These are phyloP conservation scores for Yoshiicerus persimilis DNA, from an alignment of 1,140 invertebrate species.

Conservation along the genomic window DNA sequence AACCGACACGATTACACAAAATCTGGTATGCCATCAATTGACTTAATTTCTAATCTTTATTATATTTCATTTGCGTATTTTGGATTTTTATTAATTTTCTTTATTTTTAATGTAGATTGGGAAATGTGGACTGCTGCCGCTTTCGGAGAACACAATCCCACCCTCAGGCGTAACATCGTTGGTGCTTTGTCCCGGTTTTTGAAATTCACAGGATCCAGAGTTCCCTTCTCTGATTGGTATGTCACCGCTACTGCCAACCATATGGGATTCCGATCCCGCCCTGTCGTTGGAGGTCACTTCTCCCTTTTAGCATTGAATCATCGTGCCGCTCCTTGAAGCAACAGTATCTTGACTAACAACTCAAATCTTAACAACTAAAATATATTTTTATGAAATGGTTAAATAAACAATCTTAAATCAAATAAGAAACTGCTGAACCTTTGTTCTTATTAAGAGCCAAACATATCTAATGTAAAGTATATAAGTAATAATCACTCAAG, in stretches of 20 bases:
- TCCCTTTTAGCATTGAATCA: slow-evolving; percentile 29
- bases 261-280: slow-evolving; percentile 27
- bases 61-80: not conserved
- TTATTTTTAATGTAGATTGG: slow-evolving; percentile 35
- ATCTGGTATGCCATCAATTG: slow-evolving; percentile 34
- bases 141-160: slow-evolving; percentile 34
- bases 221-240: slow-evolving; percentile 43
- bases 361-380: too few species aligned
- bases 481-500: too few species aligned
- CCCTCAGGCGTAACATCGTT: slow-evolving; percentile 13
- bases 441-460: too few species aligned
- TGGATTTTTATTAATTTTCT: not conserved
- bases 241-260: slow-evolving; percentile 24
- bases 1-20: slow-evolving; percentile 41
- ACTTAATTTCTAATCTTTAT: not conserved
- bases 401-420: too few species aligned
- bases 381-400: too few species aligned
- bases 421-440: too few species aligned
- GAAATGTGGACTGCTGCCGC: slow-evolving; percentile 46
- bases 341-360: too few species aligned
- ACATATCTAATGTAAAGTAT: too few species aligned
- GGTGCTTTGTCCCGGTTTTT: not conserved
- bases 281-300: slow-evolving; percentile 44
- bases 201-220: not conserved
- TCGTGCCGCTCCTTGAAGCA: not conserved